These are phyloP conservation scores for Mastigias papua DNA, from an alignment of 30 jellyfish, hydroid and myxozoan genomes.

Conservation along the genomic window DNA sequence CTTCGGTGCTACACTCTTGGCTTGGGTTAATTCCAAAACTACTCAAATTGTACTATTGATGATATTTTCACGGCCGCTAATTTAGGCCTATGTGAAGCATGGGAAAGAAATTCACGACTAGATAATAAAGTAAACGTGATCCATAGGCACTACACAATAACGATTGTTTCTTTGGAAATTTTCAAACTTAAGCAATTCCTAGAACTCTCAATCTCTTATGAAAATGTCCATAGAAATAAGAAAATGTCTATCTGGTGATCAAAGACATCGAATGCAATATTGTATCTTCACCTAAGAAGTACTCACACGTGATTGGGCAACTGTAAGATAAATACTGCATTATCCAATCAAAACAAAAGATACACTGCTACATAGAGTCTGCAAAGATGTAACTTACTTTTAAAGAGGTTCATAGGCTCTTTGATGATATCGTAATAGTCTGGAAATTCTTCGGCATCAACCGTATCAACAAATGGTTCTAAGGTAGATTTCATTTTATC, in stretches of 20 bases:
- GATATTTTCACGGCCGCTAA: too few species aligned
- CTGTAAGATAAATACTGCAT: neutral
- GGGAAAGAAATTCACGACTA: too few species aligned
- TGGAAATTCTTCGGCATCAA: slow-evolving; percentile 52
- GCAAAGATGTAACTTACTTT: slow-evolving; percentile 64
- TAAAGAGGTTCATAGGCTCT: slow-evolving; percentile 77
- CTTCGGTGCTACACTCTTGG: too few species aligned
- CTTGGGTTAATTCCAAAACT: too few species aligned
- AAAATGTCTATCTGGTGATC: slow-evolving; percentile 22
- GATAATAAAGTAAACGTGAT: too few species aligned
- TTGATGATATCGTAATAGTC: slow-evolving; percentile 71
- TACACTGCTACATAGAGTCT: slow-evolving; percentile 44
- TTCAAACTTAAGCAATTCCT: neutral
- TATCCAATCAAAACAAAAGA: slow-evolving; percentile 31
- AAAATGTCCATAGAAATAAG: too few species aligned
- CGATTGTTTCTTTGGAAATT: too few species aligned
- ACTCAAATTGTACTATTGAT: too few species aligned
- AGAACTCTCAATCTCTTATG: neutral
- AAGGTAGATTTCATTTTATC: slow-evolving; percentile 67
- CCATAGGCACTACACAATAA: too few species aligned
- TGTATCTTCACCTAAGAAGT: neutral
- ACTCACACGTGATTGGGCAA: slow-evolving; percentile 16
- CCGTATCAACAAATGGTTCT: slow-evolving; percentile 74
- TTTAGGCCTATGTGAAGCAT: too few species aligned
- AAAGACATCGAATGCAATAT: slow-evolving; percentile 14